These are phyloP conservation scores for Synanthedon formicaeformis DNA, from an alignment of 2,888 invertebrate species.

Conservation along the genomic window DNA sequence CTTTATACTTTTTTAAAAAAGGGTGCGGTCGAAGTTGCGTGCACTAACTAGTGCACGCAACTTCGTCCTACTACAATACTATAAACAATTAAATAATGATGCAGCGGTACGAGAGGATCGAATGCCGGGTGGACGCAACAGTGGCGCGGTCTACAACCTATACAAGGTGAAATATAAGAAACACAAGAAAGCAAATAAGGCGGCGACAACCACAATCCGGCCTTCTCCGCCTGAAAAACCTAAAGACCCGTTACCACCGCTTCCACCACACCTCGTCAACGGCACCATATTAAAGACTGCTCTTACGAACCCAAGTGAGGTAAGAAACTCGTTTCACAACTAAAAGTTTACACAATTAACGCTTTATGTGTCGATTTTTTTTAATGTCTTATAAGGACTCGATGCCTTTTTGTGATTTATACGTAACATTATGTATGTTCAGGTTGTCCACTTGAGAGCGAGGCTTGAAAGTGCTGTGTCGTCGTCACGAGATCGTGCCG, in stretches of 20 bases:
- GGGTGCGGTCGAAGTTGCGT: too few relatives aligned
- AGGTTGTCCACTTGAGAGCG: conserved; percentile 86
- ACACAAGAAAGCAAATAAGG: conserved; percentile 85
- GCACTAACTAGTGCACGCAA: too few relatives aligned
- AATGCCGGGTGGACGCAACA: conserved; percentile 99
- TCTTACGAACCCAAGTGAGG: conserved; percentile 92
- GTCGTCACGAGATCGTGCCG: conserved; percentile 84
- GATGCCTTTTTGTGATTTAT: neutral
- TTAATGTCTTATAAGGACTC: neutral
- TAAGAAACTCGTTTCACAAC: conserved; percentile 16
- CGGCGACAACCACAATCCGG: conserved; percentile 58
- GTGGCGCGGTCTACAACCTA: conserved; percentile 97
- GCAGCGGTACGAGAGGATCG: conserved; percentile 97
- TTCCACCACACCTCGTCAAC: conserved; percentile 85
- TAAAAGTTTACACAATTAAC: neutral
- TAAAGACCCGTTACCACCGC: conserved; percentile 65
- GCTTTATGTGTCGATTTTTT: neutral
- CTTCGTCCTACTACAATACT: too few relatives aligned
- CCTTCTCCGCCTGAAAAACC: conserved; percentile 61
- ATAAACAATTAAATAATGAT: conserved; percentile 10
- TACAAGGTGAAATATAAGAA: conserved; percentile 99
- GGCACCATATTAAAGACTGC: conserved; percentile 95
- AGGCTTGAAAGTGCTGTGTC: conserved; percentile 89
- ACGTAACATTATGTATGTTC: conserved; percentile 9
- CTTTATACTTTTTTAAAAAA: too few relatives aligned